Percentiles rank a stretch among this genome's conserved stretches.
Evolutionary conservation across 2,113 vertebrate species (phyloP).

Genomic region (Notechis scutatus): DNA sequence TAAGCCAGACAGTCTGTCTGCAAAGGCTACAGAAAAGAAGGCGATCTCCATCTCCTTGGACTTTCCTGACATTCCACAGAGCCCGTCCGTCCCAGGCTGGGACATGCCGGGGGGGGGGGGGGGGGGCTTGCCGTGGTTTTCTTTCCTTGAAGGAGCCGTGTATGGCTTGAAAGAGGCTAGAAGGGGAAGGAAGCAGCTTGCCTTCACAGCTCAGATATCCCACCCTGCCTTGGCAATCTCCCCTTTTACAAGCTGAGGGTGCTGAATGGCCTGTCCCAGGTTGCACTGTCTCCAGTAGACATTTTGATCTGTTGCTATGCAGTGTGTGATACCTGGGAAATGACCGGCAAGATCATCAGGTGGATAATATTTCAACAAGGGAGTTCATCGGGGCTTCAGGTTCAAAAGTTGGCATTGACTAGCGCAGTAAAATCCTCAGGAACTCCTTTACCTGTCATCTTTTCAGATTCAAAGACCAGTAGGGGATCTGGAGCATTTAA

Average conservation of each 20-base stretch:
- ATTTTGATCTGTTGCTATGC: not conserved
- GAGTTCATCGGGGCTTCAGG: not conserved
- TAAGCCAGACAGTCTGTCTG: slow-evolving; percentile 32
- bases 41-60: not conserved
- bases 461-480: not conserved
- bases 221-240: not conserved
- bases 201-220: no score
- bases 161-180: not conserved
- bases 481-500: not conserved
- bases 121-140: not conserved
- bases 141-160: not conserved
- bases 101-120: no score
- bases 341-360: not conserved
- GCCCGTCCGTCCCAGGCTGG: no score
- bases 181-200: not conserved
- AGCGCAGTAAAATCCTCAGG: not conserved
- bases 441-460: no score
- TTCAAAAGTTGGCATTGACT: not conserved
- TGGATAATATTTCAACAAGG: not conserved
- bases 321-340: not conserved
- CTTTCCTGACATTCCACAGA: slow-evolving; percentile 1
- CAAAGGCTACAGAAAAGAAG: not conserved
- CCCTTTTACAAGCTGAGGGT: not conserved
- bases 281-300: not conserved
- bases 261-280: not conserved